These are phyloP conservation scores for Tyto alba DNA, from an alignment of 2,113 vertebrate species.

Conservation along the genomic window DNA sequence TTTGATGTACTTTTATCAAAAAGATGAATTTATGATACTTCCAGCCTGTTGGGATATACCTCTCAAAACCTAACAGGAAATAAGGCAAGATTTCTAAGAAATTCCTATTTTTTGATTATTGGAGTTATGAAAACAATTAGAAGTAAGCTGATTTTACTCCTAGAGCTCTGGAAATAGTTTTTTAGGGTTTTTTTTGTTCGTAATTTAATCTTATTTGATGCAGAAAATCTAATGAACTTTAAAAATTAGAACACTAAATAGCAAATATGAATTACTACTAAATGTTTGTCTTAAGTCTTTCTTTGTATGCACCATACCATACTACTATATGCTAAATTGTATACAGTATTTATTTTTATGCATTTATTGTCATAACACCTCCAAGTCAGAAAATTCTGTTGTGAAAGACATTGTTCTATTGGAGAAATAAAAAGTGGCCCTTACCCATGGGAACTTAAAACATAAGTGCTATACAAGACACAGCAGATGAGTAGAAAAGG, in stretches of 20 bases:
- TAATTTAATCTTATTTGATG: not conserved
- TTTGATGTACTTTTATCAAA: conserved; percentile 7
- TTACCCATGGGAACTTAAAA: not conserved
- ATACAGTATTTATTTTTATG: not conserved
- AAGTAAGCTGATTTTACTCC: not conserved
- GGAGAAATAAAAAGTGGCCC: not conserved
- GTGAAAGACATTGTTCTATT: not conserved
- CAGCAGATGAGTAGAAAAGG: not conserved
- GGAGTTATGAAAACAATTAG: not conserved
- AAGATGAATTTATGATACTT: not conserved
- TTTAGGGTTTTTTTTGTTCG: not conserved
- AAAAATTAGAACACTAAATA: not conserved
- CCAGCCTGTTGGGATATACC: not conserved
- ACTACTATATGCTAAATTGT: not conserved
- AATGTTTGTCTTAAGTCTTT: not conserved
- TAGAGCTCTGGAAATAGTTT: not conserved
- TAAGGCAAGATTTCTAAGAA: not conserved
- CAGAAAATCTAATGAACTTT: not conserved
- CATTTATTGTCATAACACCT: not conserved
- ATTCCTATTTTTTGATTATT: not conserved
- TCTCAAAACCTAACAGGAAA: not conserved
- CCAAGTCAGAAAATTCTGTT: not conserved
- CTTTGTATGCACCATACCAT: not conserved
- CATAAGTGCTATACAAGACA: not conserved
- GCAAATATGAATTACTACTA: not conserved